Base-by-base conservation (phyloP, 2,113 vertebrate genomes). In the Coptodon bakossiorum region DNA sequence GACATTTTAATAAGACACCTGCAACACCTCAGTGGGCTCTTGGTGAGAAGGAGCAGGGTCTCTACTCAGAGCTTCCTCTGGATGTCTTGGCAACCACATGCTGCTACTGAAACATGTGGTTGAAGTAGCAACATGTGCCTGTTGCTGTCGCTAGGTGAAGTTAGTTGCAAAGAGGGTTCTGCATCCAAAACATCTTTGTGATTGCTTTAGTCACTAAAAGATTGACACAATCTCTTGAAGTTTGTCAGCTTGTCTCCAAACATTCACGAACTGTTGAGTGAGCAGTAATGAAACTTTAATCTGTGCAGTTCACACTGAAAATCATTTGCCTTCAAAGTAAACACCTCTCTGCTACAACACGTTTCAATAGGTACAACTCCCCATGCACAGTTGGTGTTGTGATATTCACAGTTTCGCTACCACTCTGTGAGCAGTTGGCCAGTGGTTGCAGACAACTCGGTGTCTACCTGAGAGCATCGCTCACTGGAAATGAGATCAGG, bases 281-380 rank as follows among this genome's bases (percentile, higher is more conserved):
- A 3, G 34, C 61, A 38, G 61, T 0, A 66, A 19, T 66, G 61
- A 38, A 38, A 2, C 61, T 66, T 22, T 13, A 66, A 66, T 2
- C 34, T 2, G 61, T 38, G 61, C 4, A n/a, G 19, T 22, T 36
- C 61, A 66, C 34, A 38, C 61, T 3, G 34, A 3, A 66, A 66
- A 66, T 38, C 61, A 38, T 66, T 36, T 38, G 19, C 10, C 61
- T 66, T 66, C 17, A 66, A 66, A 66, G 61, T 66, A 36, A 66
- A 36, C 2, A 0, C 1, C 4, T 36, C 17, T 36, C 31, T 36
- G 61, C 61, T 38, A 7, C 31, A 0, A 66, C 31, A 66, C 2
- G 6, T 3, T 36, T 66, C 61, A 66, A n/a, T 12, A 36, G 17
- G 17, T n/a, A 36, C 61, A 36, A 0, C 59, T 66, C 3, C 6